Conservation (phyloP, 2,888 invertebrate genomes). For the Carterocephalus palaemon region DNA sequence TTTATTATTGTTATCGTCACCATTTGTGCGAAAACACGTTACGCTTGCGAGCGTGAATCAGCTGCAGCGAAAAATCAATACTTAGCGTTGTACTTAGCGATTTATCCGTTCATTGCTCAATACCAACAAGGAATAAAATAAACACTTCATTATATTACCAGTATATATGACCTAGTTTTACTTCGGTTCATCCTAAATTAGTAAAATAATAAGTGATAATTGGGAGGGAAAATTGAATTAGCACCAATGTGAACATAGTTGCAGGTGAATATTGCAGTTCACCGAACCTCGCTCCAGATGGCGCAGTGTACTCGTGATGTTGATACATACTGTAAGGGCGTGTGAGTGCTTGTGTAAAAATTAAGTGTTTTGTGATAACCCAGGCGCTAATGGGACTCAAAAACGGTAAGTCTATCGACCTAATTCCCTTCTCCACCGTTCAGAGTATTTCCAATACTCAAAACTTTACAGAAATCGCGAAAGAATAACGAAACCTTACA, state of each 20-base stretch:
- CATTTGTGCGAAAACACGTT: slow-evolving; percentile 55
- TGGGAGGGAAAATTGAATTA: slow-evolving; percentile 54
- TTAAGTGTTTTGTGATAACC: slow-evolving; percentile 73
- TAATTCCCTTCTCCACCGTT: slow-evolving; percentile 37
- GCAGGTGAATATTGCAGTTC: slow-evolving; percentile 43
- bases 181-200: slow-evolving; percentile 38
- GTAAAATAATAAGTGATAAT: slow-evolving; percentile 37
- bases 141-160: slow-evolving; percentile 2
- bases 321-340: slow-evolving; percentile 74
- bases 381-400: slow-evolving; percentile 58
- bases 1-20: slow-evolving; percentile 35
- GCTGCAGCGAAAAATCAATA: slow-evolving; percentile 72
- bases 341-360: slow-evolving; percentile 76
- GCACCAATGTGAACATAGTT: slow-evolving; percentile 54
- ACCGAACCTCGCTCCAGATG: slow-evolving; percentile 58
- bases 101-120: background rate
- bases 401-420: slow-evolving; percentile 63
- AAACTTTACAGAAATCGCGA: slow-evolving; percentile 54
- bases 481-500: slow-evolving; percentile 67
- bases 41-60: slow-evolving; percentile 54
- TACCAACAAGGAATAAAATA: background rate
- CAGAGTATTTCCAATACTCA: slow-evolving; percentile 40
- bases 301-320: slow-evolving; percentile 76
- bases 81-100: slow-evolving; percentile 30
- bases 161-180: slow-evolving; percentile 32